Conservation (phyloP, 2,888 invertebrate species). For the Watsonalla binaria region DNA sequence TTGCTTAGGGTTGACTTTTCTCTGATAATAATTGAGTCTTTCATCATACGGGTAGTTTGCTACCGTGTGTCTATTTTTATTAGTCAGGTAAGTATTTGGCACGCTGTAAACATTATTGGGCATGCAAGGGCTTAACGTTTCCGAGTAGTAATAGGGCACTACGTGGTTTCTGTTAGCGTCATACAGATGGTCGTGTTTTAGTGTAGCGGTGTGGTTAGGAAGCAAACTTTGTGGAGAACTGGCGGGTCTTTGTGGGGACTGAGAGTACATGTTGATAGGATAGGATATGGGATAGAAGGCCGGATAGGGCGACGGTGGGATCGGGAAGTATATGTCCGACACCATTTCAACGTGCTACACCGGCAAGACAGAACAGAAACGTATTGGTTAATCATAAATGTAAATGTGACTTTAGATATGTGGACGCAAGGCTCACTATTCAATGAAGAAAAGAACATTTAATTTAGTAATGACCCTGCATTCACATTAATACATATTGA, state of each 20-base stretch:
- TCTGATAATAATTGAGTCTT: slow-evolving; percentile 48
- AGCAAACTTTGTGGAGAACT: slow-evolving; percentile 59
- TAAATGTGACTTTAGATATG: slow-evolving; percentile 24
- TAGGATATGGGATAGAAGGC: slow-evolving; percentile 68
- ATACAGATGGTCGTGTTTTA: slow-evolving; percentile 60
- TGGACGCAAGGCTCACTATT: slow-evolving; percentile 14
- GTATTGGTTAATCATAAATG: slow-evolving; percentile 61
- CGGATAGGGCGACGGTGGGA: slow-evolving; percentile 67
- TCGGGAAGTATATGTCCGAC: slow-evolving; percentile 85
- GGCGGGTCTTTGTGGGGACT: slow-evolving; percentile 47
- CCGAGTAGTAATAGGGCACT: slow-evolving; percentile 71
- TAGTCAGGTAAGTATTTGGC: slow-evolving; percentile 36
- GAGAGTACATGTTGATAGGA: slow-evolving; percentile 70
- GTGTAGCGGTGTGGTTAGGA: slow-evolving; percentile 51
- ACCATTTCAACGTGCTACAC: slow-evolving; percentile 86
- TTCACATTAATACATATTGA: slow-evolving; percentile 24
- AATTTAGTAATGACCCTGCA: slow-evolving; percentile 11
- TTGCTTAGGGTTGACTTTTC: slow-evolving; percentile 44
- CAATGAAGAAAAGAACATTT: slow-evolving; percentile 4
- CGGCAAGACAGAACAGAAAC: slow-evolving; percentile 75
- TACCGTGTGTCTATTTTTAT: slow-evolving; percentile 58
- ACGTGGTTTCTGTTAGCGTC: slow-evolving; percentile 79
- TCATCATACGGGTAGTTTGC: slow-evolving; percentile 58
- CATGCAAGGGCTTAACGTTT: slow-evolving; percentile 67
- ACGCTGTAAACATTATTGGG: slow-evolving; percentile 60